These are phyloP conservation scores for Spodoptera littoralis DNA, from an alignment of 2,888 invertebrate species.

Conservation along the genomic window DNA sequence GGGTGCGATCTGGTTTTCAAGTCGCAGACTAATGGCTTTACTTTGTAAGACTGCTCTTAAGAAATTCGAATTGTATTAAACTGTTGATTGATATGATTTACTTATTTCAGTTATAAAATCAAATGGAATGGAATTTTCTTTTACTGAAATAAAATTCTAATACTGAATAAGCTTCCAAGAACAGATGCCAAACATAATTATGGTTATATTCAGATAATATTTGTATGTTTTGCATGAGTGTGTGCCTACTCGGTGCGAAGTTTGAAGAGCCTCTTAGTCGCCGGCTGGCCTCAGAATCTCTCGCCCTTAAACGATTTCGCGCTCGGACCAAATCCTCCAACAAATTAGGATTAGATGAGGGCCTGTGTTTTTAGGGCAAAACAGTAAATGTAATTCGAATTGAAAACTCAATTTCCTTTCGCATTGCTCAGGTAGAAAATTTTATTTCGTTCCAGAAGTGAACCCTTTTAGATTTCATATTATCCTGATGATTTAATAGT, in stretches of 20 bases:
- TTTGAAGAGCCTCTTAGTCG: constrained; percentile 55
- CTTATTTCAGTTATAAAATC: background rate
- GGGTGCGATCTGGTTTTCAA: constrained; percentile 3
- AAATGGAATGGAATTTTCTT: background rate
- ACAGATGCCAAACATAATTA: too few species aligned
- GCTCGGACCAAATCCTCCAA: constrained; percentile 74
- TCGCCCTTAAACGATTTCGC: constrained; percentile 70
- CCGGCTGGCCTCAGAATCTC: constrained; percentile 51
- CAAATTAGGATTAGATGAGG: constrained; percentile 83
- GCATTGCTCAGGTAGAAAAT: constrained; percentile 61
- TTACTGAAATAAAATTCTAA: constrained; percentile 3
- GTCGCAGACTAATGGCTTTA: background rate
- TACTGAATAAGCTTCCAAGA: constrained; percentile 9
- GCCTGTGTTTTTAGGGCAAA: constrained; percentile 75
- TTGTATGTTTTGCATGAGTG: constrained; percentile 53
- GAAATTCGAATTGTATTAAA: background rate
- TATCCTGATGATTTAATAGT: constrained; percentile 44
- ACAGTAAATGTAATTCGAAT: constrained; percentile 75
- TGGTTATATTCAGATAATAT: background rate
- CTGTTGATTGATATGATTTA: too few species aligned
- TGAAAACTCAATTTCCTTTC: constrained; percentile 70
- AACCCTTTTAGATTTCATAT: constrained; percentile 48
- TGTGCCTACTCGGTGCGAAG: constrained; percentile 38
- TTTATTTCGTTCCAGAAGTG: constrained; percentile 48
- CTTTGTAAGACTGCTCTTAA: background rate